Conservation (phyloP, 2,888 invertebrate genomes). For the Lasioglossum zephyrum region DNA sequence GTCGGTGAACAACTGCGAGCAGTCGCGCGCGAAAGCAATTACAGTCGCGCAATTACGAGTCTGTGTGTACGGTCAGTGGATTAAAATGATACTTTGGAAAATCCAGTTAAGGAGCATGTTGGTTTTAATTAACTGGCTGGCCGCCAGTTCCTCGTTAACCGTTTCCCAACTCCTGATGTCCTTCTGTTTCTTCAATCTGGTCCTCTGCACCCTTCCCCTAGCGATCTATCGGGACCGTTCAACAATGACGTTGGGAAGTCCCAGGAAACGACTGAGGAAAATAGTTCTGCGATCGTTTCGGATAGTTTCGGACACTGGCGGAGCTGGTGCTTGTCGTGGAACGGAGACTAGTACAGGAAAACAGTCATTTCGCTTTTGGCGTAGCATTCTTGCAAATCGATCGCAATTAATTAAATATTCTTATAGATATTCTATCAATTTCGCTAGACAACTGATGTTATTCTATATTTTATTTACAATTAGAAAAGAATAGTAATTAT, state of each 20-base stretch:
- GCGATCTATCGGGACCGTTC: not conserved
- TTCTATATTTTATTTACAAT: too few relatives aligned
- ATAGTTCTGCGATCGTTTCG: not conserved
- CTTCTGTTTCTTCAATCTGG: constrained; percentile 38
- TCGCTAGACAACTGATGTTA: not conserved
- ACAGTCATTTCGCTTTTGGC: not conserved
- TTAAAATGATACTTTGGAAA: constrained; percentile 55
- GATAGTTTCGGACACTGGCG: not conserved
- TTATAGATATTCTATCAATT: not conserved
- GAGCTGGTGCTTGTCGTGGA: not conserved
- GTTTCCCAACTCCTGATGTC: constrained; percentile 22
- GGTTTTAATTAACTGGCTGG: constrained; percentile 76
- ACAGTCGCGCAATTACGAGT: constrained; percentile 51
- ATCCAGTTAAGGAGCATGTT: constrained; percentile 72
- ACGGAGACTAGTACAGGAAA: not conserved
- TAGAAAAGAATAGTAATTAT: too few relatives aligned
- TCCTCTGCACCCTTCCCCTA: not conserved
- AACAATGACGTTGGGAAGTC: not conserved
- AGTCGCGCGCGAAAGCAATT: constrained; percentile 36
- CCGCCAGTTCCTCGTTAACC: constrained; percentile 73
- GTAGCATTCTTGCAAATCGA: not conserved
- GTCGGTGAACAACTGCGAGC: not conserved
- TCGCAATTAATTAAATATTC: not conserved
- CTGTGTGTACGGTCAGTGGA: constrained; percentile 41
- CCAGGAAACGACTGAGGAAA: not conserved